These are phyloP conservation scores for Echinarachnius parma DNA, from an alignment of 53 echinoderm and acorn worm genomes.

Conservation along the genomic window DNA sequence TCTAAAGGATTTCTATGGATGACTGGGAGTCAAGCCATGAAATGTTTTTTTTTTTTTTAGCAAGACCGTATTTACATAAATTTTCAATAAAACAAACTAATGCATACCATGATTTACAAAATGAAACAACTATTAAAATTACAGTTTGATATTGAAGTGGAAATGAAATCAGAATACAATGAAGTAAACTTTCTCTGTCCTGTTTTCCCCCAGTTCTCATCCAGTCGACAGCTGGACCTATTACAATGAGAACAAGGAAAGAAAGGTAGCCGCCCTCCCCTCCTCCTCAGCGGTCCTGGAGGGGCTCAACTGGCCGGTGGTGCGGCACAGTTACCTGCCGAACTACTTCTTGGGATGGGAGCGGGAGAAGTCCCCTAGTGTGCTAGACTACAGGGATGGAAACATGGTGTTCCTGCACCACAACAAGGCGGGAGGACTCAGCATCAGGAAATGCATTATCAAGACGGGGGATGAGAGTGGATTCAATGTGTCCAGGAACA, in stretches of 20 bases:
- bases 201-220: slow-evolving; percentile 7
- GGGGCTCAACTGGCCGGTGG: slow-evolving; percentile 13
- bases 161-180: too few relatives aligned
- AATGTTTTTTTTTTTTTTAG: too few relatives aligned
- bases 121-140: neutral
- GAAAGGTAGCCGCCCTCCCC: slow-evolving; percentile 1
- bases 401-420: slow-evolving; percentile 85
- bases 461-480: slow-evolving; percentile 46
- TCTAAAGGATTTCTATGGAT: too few relatives aligned
- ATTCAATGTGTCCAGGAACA: slow-evolving; percentile 21
- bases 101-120: neutral
- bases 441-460: slow-evolving; percentile 64
- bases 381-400: slow-evolving; percentile 40
- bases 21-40: too few relatives aligned
- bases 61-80: too few relatives aligned
- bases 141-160: too few relatives aligned
- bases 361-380: slow-evolving; percentile 12
- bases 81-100: too few relatives aligned
- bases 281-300: neutral
- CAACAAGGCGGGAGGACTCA: slow-evolving; percentile 86
- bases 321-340: slow-evolving; percentile 11
- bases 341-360: slow-evolving; percentile 28
- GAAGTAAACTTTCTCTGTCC: neutral
- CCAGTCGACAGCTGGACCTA: slow-evolving; percentile 13
- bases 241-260: slow-evolving; percentile 4